Evolutionary conservation across 2,797 vertebrate species (phyloP), one percentile per base, ranked within the genome.

Genomic region (Euthynnus affinis): DNA sequence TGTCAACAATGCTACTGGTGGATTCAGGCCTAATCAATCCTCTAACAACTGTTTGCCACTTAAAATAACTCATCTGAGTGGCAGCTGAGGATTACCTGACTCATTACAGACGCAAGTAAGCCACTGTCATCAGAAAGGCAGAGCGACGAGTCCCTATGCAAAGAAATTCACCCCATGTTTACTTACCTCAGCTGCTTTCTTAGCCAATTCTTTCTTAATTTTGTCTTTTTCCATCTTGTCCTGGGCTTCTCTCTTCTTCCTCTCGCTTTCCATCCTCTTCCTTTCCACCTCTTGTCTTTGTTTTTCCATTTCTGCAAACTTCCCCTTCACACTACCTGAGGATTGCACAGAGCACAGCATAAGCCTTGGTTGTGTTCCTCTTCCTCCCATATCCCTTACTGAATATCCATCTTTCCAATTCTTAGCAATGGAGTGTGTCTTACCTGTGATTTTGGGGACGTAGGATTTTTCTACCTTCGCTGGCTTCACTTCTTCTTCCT

Each of bases 281-380:
- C 92, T 97, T 89, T 98, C 95, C 79, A 90, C 98, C 81, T 98
- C 97, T 86, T 99, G 96, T 84, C 98, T 96, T 91, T 98, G 97
- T 80, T 98, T 99, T 92, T 99, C 98, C 98, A 99, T 99, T 93
- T 96, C 98, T 66, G 96, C 98, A 93, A 99, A 99, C 85, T 96
- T 99, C 76, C 98, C 98, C 92, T 99, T 99, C 74, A 99, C 98
- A 0, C 97, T 99, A 72, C 98, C 98, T 99, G 91, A 71, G 71
- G 82, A 88, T 81, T 82, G 74, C 77, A 87, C 65, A 74, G 42
- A 85, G 59, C 18, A 78, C 42, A 80, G 59, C 72, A 76, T 27
- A 20, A 71, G 48, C 62, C 64, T 1, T 15, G 1, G 6, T 60
- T 17, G 13, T 10, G 12, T 17, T 56, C 23, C 6, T 20, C n/a